phyloP scores from a whole-genome alignment of 2,797 vertebrate species.

The Nothura maculosa region DNA sequence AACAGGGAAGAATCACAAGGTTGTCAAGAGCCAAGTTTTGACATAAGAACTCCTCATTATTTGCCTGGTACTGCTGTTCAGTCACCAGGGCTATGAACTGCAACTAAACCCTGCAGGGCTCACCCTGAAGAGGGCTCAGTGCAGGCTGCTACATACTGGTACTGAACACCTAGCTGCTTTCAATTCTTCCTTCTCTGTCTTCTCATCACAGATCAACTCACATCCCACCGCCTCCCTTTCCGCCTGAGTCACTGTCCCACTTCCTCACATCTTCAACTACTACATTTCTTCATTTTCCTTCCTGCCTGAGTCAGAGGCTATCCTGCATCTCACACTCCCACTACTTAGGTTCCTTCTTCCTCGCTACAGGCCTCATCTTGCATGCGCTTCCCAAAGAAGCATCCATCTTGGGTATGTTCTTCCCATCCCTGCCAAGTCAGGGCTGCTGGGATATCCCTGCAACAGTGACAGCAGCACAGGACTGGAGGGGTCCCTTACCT shows the following conservation, averaged over 20 bases:
- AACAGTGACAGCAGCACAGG: background rate
- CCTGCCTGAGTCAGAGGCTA: conserved; percentile 66
- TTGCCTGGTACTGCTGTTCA: background rate
- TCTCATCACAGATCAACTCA: background rate
- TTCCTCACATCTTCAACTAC: conserved; percentile 41
- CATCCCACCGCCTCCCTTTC: conserved; percentile 17
- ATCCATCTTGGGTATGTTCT: background rate
- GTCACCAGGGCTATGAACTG: background rate
- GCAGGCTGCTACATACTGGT: background rate
- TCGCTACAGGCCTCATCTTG: conserved; percentile 8
- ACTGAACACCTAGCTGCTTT: background rate
- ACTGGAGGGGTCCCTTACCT: background rate
- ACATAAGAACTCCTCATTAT: accelerated
- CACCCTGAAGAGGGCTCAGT: background rate
- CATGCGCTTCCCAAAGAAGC: background rate
- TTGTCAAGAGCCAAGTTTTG: background rate
- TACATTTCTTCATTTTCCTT: conserved; percentile 69
- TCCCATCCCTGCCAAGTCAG: background rate
- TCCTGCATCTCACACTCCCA: conserved; percentile 43
- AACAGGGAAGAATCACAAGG: accelerated
- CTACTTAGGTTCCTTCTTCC: conserved; percentile 30
- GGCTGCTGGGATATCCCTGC: background rate
- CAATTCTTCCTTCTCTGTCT: conserved; percentile 20
- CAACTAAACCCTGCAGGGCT: background rate
- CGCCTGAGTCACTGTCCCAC: conserved; percentile 64